phyloP scores from a whole-genome alignment of 2,797 vertebrate genomes.

The Perdix hodgsoniae region DNA sequence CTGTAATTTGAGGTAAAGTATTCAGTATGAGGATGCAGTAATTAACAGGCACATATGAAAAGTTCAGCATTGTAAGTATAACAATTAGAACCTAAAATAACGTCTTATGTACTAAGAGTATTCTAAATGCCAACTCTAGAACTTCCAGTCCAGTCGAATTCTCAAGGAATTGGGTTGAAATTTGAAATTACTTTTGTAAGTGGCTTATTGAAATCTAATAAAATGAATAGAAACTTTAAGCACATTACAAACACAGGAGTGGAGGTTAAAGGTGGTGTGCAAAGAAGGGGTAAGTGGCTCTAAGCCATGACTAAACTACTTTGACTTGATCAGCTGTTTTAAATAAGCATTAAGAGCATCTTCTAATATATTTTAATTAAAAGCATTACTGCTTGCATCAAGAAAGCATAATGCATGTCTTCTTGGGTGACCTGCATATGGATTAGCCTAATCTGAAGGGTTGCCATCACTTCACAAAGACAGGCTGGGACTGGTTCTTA shows the following conservation, averaged over 20 bases:
- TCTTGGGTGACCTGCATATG: not conserved
- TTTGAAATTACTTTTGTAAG: not conserved
- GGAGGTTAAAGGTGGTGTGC: not conserved
- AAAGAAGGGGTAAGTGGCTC: not conserved
- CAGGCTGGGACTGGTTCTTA: not conserved
- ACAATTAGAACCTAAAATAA: not conserved
- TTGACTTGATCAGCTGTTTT: not conserved
- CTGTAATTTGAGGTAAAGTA: not conserved
- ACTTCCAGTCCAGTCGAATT: not conserved
- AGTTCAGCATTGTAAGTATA: not conserved
- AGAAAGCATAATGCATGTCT: not conserved
- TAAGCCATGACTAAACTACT: not conserved
- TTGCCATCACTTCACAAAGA: not conserved
- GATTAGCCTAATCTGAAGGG: not conserved
- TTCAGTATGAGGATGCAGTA: not conserved
- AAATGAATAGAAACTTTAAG: not conserved
- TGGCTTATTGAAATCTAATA: not conserved
- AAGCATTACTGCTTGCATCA: not conserved
- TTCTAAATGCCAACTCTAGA: not conserved
- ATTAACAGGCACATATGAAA: not conserved
- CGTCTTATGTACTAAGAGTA: not conserved
- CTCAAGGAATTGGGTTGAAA: not conserved
- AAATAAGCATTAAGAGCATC: not conserved
- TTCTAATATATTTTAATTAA: not conserved
- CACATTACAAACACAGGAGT: not conserved